Evolutionary conservation across 1,140 invertebrate genomes (phyloP).

Genomic region (Atta texana): DNA sequence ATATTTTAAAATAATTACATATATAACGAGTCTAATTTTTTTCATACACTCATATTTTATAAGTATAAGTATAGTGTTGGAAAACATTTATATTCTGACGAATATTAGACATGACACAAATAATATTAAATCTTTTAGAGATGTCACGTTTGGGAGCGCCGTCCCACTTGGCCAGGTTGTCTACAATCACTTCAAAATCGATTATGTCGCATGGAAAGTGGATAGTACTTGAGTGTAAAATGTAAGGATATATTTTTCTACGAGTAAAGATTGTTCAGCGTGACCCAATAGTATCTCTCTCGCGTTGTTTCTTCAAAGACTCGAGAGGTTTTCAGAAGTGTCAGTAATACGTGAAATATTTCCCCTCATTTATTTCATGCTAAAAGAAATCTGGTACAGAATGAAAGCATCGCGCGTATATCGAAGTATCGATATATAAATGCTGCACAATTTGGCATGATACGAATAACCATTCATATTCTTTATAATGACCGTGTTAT

Average conservation of each 20-base stretch:
- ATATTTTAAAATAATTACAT: background rate
- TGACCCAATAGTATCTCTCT: conserved; percentile 14
- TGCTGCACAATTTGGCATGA: conserved; percentile 68
- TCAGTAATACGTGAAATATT: background rate
- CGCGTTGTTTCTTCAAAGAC: conserved; percentile 15
- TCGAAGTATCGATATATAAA: conserved; percentile 57
- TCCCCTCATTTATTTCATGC: background rate
- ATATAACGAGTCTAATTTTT: background rate
- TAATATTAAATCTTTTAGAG: conserved; percentile 45
- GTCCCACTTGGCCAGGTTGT: conserved; percentile 31
- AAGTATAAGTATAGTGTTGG: background rate
- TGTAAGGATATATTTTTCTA: conserved; percentile 54
- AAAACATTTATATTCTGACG: background rate
- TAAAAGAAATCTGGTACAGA: conserved; percentile 43
- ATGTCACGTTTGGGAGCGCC: conserved; percentile 8
- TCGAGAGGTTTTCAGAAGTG: conserved; percentile 4
- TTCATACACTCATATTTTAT: background rate
- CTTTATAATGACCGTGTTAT: conserved; percentile 58
- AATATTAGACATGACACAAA: conserved; percentile 3
- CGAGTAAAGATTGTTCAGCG: conserved; percentile 50
- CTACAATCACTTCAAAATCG: conserved; percentile 58
- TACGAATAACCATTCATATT: conserved; percentile 46
- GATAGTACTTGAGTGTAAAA: conserved; percentile 55
- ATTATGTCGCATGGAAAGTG: conserved; percentile 46
- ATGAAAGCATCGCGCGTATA: conserved; percentile 45